A percentile compares a stretch with the other conserved stretches of the same genome.
Conservation (phyloP, 2,797 vertebrate genomes). For the Enteromius thamalakanensis region DNA sequence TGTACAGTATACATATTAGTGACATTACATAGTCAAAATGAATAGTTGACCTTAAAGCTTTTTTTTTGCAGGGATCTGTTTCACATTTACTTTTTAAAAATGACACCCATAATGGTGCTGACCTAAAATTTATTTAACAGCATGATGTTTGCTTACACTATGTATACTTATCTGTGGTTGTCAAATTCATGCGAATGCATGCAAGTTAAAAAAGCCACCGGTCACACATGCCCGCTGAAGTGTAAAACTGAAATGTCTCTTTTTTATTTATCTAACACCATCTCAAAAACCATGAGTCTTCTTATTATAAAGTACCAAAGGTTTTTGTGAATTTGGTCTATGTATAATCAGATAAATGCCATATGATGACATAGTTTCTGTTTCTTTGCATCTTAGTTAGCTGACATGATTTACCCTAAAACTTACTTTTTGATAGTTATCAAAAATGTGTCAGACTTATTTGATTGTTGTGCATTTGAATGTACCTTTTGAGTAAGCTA, state of each 20-base stretch:
- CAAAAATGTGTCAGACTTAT: neutral
- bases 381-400: slow-evolving; percentile 32
- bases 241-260: slow-evolving; percentile 47
- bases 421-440: neutral
- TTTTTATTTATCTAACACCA: slow-evolving; percentile 57
- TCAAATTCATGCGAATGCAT: neutral
- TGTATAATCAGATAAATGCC: slow-evolving; percentile 54
- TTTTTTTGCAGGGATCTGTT: neutral
- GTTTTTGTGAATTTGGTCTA: slow-evolving; percentile 59
- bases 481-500: neutral
- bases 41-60: slow-evolving; percentile 2
- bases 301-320: slow-evolving; percentile 59
- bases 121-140: neutral
- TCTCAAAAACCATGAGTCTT: slow-evolving; percentile 49
- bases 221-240: slow-evolving; percentile 21
- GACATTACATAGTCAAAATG: neutral
- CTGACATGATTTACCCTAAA: neutral
- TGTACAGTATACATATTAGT: neutral
- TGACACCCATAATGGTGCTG: neutral
- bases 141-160: neutral
- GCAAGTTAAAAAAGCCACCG: neutral
- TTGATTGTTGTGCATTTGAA: neutral
- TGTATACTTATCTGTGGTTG: slow-evolving; percentile 1
- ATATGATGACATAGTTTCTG: slow-evolving; percentile 53
- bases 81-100: neutral